Percentiles rank a stretch among this genome's conserved stretches.
Conservation (phyloP, 2,888 invertebrate genomes). For the Scaptomyza parva region DNA sequence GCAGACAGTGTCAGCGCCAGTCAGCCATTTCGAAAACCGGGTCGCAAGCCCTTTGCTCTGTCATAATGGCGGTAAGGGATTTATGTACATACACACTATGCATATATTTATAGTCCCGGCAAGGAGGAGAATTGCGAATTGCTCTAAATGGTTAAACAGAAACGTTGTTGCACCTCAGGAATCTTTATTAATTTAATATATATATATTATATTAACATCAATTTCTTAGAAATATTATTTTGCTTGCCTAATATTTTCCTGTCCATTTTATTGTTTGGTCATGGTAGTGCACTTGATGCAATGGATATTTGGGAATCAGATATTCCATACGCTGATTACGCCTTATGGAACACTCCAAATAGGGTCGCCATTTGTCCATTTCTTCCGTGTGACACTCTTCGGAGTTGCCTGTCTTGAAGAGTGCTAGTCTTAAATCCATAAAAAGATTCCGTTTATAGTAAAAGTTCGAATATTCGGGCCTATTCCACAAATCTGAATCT, state of each 20-base stretch:
- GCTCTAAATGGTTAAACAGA: conserved; percentile 13
- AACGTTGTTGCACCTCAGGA: too few species aligned
- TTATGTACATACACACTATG: conserved; percentile 3
- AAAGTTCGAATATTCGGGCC: not conserved
- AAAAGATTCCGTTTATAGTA: not conserved
- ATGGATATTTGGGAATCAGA: conserved; percentile 27
- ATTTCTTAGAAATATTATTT: too few species aligned
- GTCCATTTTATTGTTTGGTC: not conserved
- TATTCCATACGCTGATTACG: conserved; percentile 35
- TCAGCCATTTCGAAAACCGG: conserved; percentile 44
- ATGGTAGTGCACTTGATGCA: conserved; percentile 17
- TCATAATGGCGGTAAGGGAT: conserved; percentile 36
- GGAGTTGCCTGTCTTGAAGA: conserved; percentile 5
- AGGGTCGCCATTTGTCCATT: not conserved
- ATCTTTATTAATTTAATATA: too few species aligned
- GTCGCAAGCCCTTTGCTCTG: conserved; percentile 55
- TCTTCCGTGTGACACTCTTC: conserved; percentile 24
- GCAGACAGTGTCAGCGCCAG: conserved; percentile 10
- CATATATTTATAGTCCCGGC: conserved; percentile 50
- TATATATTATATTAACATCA: too few species aligned
- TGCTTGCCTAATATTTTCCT: not conserved
- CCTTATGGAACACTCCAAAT: conserved; percentile 2
- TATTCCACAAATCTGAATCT: too few species aligned
- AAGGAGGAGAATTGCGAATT: conserved; percentile 14
- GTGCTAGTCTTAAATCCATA: conserved; percentile 6